phyloP scores from a whole-genome alignment of 2,113 vertebrate species.

The Tautogolabrus adspersus region DNA sequence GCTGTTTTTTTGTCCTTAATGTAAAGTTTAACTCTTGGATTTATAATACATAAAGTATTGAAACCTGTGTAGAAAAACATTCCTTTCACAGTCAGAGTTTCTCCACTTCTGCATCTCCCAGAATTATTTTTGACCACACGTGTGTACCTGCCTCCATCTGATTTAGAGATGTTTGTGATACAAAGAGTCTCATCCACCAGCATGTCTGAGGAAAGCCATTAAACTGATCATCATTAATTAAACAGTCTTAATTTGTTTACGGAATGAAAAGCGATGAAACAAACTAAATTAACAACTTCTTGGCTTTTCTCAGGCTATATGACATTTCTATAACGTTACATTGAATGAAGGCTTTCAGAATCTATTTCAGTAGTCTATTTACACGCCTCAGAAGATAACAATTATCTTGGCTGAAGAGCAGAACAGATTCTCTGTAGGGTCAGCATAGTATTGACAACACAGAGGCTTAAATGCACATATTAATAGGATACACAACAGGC shows the following conservation, averaged over 20 bases:
- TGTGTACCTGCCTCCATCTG: constrained; percentile 85
- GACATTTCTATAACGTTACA: constrained; percentile 11
- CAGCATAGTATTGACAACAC: constrained; percentile 56
- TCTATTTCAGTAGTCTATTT: constrained; percentile 59
- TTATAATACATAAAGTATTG: constrained; percentile 26
- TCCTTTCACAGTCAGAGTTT: constrained; percentile 89
- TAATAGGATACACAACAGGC: constrained; percentile 63
- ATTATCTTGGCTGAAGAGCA: constrained; percentile 69
- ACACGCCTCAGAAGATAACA: constrained; percentile 62
- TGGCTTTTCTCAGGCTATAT: constrained; percentile 22
- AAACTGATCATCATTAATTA: background rate
- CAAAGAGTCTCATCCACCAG: constrained; percentile 84
- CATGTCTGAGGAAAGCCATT: constrained; percentile 62
- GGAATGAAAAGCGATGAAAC: constrained; percentile 20
- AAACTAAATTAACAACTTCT: constrained; percentile 16
- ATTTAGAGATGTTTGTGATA: constrained; percentile 86
- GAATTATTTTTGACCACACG: constrained; percentile 89
- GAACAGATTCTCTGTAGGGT: constrained; percentile 63
- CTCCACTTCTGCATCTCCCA: constrained; percentile 85
- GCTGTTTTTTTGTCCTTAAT: constrained; percentile 67
- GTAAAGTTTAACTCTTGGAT: constrained; percentile 70
- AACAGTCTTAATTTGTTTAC: constrained; percentile 1
- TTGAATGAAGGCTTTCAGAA: constrained; percentile 45
- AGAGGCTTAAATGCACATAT: constrained; percentile 65
- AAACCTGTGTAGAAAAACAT: constrained; percentile 34